phyloP scores from a whole-genome alignment of 2,797 vertebrate species.

The Tapera naevia region DNA sequence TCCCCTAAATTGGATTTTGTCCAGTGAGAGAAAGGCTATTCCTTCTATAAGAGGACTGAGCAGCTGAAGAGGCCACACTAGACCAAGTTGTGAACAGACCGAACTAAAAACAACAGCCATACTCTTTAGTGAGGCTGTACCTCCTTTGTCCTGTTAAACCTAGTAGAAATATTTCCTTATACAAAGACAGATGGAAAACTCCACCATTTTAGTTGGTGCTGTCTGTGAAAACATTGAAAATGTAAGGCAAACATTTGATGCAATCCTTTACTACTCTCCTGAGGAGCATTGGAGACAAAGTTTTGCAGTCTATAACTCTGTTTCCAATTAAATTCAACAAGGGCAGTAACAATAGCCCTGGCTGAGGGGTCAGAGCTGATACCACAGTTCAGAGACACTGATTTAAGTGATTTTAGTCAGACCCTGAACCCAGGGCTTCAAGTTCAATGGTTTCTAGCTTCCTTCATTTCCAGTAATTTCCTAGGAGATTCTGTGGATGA shows the following conservation, averaged over 20 bases:
- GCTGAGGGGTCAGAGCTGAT: background rate
- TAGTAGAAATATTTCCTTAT: background rate
- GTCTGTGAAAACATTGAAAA: background rate
- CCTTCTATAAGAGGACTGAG: background rate
- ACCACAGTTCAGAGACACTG: background rate
- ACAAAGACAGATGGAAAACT: background rate
- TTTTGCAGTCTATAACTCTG: background rate
- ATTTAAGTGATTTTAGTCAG: background rate
- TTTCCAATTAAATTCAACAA: background rate
- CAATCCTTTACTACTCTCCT: background rate
- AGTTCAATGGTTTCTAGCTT: background rate
- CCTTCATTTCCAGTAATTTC: background rate
- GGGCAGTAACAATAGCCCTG: background rate
- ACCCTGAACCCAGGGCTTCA: background rate
- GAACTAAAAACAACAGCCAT: background rate
- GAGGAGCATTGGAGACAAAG: background rate
- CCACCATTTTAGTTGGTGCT: background rate
- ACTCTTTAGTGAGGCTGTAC: background rate
- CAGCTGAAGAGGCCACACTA: background rate
- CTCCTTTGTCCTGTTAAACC: background rate
- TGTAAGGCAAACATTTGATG: accelerated
- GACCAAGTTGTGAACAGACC: background rate
- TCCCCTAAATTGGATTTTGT: background rate
- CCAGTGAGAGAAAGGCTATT: background rate
- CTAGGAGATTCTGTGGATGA: background rate